A percentile compares a stretch with the other conserved stretches of the same genome.
phyloP scores from a whole-genome alignment of 2,113 vertebrate genomes.

The Picathartes gymnocephalus region DNA sequence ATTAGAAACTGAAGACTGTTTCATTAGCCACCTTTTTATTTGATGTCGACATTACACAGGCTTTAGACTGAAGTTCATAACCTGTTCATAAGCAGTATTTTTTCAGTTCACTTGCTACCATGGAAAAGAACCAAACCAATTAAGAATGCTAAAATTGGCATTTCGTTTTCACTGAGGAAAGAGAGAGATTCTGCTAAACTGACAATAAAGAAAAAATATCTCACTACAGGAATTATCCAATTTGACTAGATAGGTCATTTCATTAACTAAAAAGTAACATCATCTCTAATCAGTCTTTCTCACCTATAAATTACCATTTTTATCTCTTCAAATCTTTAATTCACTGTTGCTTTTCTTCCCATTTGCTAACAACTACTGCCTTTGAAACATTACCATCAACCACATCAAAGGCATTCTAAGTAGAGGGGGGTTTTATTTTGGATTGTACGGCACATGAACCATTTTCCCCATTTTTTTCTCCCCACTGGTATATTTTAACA shows the following conservation, averaged over 20 bases:
- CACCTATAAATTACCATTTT: conserved; percentile 13
- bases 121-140: conserved; percentile 47
- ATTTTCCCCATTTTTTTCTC: neutral
- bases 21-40: conserved; percentile 47
- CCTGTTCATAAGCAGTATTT: conserved; percentile 12
- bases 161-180: neutral
- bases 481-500: neutral
- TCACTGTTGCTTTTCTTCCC: conserved; percentile 29
- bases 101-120: conserved; percentile 37
- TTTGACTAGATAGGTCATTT: conserved; percentile 46
- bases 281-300: conserved; percentile 26
- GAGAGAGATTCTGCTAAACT: conserved; percentile 24
- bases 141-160: conserved; percentile 60
- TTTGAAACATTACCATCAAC: conserved; percentile 10
- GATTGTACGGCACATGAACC: neutral
- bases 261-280: conserved; percentile 39
- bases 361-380: neutral
- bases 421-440: neutral
- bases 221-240: neutral
- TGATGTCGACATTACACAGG: neutral
- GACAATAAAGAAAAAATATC: conserved; percentile 34
- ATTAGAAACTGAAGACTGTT: conserved; percentile 63
- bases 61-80: conserved; percentile 47
- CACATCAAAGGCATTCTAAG: neutral
- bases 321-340: conserved; percentile 27